Percentiles rank a stretch among this genome's conserved stretches.
These are phyloP conservation scores for Orchestes rusci DNA, from an alignment of 2,888 invertebrate species.

Conservation along the genomic window DNA sequence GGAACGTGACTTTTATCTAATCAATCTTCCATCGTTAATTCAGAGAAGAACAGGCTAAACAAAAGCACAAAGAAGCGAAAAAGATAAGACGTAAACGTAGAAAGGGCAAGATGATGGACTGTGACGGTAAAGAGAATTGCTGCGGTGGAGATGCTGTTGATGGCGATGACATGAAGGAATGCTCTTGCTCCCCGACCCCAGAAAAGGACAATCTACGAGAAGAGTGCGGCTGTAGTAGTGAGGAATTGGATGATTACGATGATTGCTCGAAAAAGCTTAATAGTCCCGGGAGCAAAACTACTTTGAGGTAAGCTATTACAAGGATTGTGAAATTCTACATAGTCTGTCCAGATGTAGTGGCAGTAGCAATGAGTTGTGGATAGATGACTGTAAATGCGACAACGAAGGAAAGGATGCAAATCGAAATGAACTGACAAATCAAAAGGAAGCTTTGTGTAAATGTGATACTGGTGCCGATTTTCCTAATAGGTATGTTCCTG, in stretches of 20 bases:
- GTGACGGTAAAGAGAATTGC: conserved; percentile 13
- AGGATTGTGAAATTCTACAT: not conserved
- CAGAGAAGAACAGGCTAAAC: conserved; percentile 77
- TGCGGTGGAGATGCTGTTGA: conserved; percentile 29
- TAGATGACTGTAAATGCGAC: conserved; percentile 39
- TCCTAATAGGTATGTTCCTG: conserved; percentile 5
- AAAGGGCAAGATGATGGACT: conserved; percentile 53
- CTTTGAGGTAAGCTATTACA: not conserved
- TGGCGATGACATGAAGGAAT: conserved; percentile 31
- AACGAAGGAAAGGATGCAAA: conserved; percentile 30
- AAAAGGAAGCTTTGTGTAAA: conserved; percentile 33
- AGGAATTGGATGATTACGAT: conserved; percentile 20
- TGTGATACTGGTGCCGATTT: conserved; percentile 35
- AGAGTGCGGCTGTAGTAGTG: conserved; percentile 18
- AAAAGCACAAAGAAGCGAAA: conserved; percentile 80
- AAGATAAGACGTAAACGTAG: conserved; percentile 70
- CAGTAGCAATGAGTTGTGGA: conserved; percentile 36
- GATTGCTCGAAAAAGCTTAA: conserved; percentile 22
- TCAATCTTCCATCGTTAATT: conserved; percentile 41
- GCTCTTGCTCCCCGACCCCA: conserved; percentile 17
- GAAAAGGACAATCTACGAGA: conserved; percentile 14
- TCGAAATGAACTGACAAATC: conserved; percentile 10
- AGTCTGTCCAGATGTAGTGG: no score
- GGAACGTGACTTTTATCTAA: no score
- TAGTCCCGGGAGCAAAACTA: not conserved